Base-by-base conservation (phyloP, 1,140 invertebrate species). In the Drosophila takahashii region DNA sequence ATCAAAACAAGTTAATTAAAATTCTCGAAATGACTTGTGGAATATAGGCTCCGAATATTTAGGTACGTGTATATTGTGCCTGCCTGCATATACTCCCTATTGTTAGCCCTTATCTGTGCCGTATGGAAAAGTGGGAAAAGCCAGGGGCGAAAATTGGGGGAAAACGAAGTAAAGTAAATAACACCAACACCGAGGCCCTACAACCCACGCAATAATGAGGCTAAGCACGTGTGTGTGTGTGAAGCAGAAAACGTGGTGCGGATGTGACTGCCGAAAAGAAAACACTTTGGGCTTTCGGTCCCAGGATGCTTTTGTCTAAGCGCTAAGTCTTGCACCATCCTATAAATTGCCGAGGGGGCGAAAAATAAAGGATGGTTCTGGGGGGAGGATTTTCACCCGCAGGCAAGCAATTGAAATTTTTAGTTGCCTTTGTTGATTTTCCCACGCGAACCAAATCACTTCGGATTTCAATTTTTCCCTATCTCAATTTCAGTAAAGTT, bases 1-100 rank as follows among this genome's bases (percentile, higher is more conserved):
- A 84, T 62, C 69, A 71, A 83, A 75, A 67, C 51, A 83, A 89
- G 84, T 89, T 89, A 89, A 89, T 89, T 89, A 84, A 89, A 89
- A 89, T 89, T 84, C 79, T 56, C 44, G 42, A 61, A 84, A 80
- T 77, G 72, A 73, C 76, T 81, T 77, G 72, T 54, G 67, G 64
- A 65, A 45, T 60, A 79, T 54, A 76, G 42, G 54, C 37, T 10
- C 34, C 59, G 27, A 37, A 41, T 74, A 60, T 66, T 58, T 56
- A 22, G 1, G 22, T 56, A 22, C 22, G 22, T 59, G 51, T 22
- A 64, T 60, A 62, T 56, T 67, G 50, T 60, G 51, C 60, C 77
- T 67, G 57, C 72, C 48, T 69, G 65, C 61, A 60, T 45, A 79
- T 45, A 79, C 81, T 79, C 66, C 66, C 64, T 70, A 81, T 87